Evolutionary conservation across 35 echinoderm and acorn worm species (phyloP), one percentile per base, ranked within the genome.

Genomic region (Patiria miniata): DNA sequence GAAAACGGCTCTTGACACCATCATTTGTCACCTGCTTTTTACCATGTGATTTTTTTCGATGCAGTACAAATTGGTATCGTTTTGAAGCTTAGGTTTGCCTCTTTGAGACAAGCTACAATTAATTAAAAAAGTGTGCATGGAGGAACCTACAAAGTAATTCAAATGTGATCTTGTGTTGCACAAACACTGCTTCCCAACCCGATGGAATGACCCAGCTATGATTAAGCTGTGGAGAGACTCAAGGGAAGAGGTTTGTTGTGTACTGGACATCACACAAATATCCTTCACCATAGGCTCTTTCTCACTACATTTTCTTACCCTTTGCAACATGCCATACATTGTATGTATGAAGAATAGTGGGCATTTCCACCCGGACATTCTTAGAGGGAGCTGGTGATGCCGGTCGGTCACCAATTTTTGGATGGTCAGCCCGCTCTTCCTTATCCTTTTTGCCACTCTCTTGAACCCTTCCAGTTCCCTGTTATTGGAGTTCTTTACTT

Each of bases 311-410:
- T 1, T 2, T 15, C 36, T 86, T 83, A 87, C 91, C 22, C 61
- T 88, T 88, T 8, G 91, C 79, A 15, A 93, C 37, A 88, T 93
- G 86, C 80, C 86, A 93, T 1, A 89, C 87, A 82, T 93, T 81
- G 61, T 80, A 93, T 21, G 36, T 79, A 50, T 93, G 86, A 54
- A 34, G 60, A 12, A 89, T 89, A 15, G 83, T 9, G 4, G 42
- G 42, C 42, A 47, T 47, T 12, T 47, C 42, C 42, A 6, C 42
- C 42, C 42, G 4, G 42, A 85, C n/a, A 39, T 52, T 89, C 33
- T 89, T 92, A 14, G 83, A 47, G n/a, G n/a, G 42, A 91, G 59
- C 73, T 95, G 81, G 7, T 21, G 1, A 39, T 95, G 93, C 16
- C 93, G 29, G 32, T 92, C 93, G 0, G 89, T 95, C 2, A 95